Evolutionary conservation across 2,113 vertebrate genomes (phyloP).

Genomic region (Thymallus thymallus): DNA sequence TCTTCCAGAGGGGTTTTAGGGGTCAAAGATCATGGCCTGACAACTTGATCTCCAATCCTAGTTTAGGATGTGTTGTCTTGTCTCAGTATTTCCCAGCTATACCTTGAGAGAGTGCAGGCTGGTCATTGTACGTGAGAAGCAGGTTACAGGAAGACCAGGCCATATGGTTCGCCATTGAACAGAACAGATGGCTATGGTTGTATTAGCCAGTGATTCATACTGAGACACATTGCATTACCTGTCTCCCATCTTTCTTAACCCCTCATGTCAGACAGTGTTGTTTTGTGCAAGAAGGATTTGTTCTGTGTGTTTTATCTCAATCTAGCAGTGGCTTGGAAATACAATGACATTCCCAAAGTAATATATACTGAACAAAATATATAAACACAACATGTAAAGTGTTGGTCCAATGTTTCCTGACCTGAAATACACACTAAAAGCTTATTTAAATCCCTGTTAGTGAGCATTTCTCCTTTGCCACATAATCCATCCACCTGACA

Average conservation of each 20-base stretch:
- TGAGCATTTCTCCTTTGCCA: too few species aligned
- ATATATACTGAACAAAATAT: too few species aligned
- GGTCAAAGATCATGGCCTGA: slow-evolving; percentile 1
- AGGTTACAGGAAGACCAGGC: slow-evolving; percentile 14
- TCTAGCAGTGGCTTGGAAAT: too few species aligned
- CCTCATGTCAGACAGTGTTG: not conserved
- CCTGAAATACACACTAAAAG: too few species aligned
- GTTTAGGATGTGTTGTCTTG: not conserved
- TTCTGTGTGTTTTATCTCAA: too few species aligned
- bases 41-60: slow-evolving; percentile 1
- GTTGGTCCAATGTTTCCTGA: too few species aligned
- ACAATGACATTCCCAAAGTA: too few species aligned
- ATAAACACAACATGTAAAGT: too few species aligned
- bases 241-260: not conserved
- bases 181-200: slow-evolving; percentile 63
- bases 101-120: not conserved
- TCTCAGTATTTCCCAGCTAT: not conserved
- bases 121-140: not conserved
- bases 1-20: too few species aligned
- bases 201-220: slow-evolving; percentile 28
- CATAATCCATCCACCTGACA: too few species aligned
- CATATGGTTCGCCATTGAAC: slow-evolving; percentile 54
- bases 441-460: too few species aligned
- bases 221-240: slow-evolving; percentile 1
- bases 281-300: slow-evolving; percentile 6